Evolutionary conservation across 2,797 vertebrate genomes (phyloP).

Genomic region (Pachyuromys duprasi): DNA sequence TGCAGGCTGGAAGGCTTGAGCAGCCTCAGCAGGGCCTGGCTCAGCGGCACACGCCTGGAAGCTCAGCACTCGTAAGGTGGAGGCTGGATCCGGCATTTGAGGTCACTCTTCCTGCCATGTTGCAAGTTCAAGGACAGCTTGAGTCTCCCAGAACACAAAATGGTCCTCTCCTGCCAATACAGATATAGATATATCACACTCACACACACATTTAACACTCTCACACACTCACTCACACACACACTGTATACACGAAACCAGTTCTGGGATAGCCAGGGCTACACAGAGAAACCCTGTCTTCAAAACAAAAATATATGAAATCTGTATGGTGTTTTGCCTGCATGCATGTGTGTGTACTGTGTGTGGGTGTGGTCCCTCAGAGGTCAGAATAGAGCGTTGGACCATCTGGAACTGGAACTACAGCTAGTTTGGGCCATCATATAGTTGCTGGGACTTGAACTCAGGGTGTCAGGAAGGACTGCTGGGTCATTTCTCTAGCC

Average conservation of each 20-base stretch:
- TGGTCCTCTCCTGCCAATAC: neutral
- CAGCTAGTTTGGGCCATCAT: neutral
- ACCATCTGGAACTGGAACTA: neutral
- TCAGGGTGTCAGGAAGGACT: too few species aligned
- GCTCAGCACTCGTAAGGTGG: neutral
- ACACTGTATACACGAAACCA: too few species aligned
- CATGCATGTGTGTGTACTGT: neutral
- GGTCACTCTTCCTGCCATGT: neutral
- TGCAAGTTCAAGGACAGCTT: neutral
- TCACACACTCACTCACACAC: too few species aligned
- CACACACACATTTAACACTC: too few species aligned
- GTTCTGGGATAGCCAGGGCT: too few species aligned
- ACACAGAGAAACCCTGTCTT: too few species aligned
- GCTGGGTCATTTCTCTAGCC: neutral
- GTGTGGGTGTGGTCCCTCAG: neutral
- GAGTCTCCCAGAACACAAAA: neutral
- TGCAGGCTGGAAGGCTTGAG: neutral
- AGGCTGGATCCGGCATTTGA: neutral
- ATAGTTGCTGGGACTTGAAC: neutral
- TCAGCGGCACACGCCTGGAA: neutral
- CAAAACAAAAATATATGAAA: neutral
- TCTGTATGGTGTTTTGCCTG: neutral
- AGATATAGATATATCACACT: too few species aligned
- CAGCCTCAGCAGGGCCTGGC: neutral
- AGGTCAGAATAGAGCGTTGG: neutral